Evolutionary conservation across 2,113 vertebrate genomes (phyloP).

Genomic region (Pituophis catenifer): DNA sequence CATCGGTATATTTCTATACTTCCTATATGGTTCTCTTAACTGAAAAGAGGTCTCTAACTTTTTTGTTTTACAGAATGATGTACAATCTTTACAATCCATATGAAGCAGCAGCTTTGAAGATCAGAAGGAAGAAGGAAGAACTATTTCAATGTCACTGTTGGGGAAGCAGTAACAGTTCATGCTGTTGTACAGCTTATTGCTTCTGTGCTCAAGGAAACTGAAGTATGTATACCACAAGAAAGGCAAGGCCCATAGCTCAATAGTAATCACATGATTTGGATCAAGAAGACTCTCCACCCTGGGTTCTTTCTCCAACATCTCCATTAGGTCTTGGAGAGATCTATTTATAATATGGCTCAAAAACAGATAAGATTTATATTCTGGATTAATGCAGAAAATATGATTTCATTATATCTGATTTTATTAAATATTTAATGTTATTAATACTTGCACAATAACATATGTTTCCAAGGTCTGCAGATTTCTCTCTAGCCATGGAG

Average conservation of each 20-base stretch:
- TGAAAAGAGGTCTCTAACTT: neutral
- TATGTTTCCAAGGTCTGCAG: slow-evolving; percentile 63
- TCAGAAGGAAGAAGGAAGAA: neutral
- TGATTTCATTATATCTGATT: slow-evolving; percentile 44
- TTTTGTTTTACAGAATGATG: neutral
- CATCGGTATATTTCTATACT: neutral
- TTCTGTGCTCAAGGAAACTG: neutral
- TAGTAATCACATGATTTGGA: neutral
- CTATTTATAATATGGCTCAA: neutral
- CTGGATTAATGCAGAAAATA: slow-evolving; percentile 49
- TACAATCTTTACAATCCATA: neutral
- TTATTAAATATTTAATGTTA: slow-evolving; percentile 71
- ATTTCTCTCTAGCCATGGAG: slow-evolving; percentile 65
- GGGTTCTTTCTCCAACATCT: neutral
- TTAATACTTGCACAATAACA: slow-evolving; percentile 52
- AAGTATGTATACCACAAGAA: neutral
- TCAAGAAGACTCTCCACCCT: neutral
- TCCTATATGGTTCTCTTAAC: neutral
- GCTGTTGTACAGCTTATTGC: neutral
- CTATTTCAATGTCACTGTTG: neutral
- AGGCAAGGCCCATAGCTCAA: neutral
- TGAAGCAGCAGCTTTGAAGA: neutral
- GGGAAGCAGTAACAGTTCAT: neutral
- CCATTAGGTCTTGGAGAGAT: neutral
- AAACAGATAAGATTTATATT: neutral